A percentile compares a stretch with the other conserved stretches of the same genome.
phyloP scores from a whole-genome alignment of 2,888 invertebrate genomes.

The Limnephilus marmoratus region DNA sequence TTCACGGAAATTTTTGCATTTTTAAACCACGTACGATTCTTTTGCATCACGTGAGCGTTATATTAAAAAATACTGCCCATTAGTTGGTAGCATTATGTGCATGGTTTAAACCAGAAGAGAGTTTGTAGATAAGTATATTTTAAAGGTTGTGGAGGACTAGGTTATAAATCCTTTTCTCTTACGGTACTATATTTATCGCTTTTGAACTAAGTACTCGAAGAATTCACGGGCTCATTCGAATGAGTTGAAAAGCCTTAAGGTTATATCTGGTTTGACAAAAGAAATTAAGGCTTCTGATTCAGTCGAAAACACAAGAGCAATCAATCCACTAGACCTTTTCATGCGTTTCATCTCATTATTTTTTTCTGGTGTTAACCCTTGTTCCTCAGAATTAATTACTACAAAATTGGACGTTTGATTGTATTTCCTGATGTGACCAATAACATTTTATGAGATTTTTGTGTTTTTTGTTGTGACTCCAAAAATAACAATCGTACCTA shows the following conservation, averaged over 20 bases:
- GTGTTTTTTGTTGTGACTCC: too few species aligned
- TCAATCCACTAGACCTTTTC: background rate
- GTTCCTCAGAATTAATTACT: background rate
- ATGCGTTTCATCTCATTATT: too few species aligned
- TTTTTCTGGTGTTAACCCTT: background rate
- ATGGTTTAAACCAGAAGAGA: background rate
- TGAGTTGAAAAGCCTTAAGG: too few species aligned
- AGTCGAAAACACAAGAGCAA: background rate
- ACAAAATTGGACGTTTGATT: background rate
- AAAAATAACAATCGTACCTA: too few species aligned
- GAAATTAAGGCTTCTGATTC: background rate
- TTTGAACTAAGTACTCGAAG: too few species aligned
- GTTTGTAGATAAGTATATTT: background rate
- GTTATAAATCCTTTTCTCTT: background rate
- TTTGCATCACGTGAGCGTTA: too few species aligned
- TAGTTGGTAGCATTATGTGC: background rate
- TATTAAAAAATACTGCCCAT: background rate
- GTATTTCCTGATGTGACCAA: background rate
- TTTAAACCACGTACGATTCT: too few species aligned
- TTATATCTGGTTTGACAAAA: background rate
- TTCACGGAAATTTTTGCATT: too few species aligned
- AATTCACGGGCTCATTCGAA: too few species aligned
- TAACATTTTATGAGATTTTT: background rate
- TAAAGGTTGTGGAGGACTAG: background rate
- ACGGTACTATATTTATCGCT: background rate